Base-by-base conservation (phyloP, 2,797 vertebrate genomes). In the Cichlasoma orientale region DNA sequence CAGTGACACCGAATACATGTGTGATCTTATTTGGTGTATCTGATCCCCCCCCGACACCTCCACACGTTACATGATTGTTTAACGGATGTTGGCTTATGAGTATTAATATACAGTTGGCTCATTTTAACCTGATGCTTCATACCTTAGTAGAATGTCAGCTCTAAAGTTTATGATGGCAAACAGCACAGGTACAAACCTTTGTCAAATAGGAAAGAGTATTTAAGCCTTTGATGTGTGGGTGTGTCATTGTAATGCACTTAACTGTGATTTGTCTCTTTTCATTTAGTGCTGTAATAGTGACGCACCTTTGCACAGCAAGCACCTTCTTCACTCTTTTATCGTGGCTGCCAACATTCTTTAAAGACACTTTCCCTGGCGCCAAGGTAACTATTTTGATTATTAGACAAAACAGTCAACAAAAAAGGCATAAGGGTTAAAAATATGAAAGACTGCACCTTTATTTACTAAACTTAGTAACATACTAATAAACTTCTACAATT, bases 271-370 rank as follows among this genome's bases (percentile, higher is more conserved):
- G 27, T 88, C 25, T 83, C 25, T 80, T 11, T 44, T 75, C 18
- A 1, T 72, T 72, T 44, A 99, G 98, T 91, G 98, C 98, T 3
- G 97, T 97, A 89, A 96, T 99, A 66, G 75, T 97, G 0, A 97
- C 98, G 2, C 98, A 99, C 93, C 95, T 99, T 66, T 97, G 96
- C 19, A 95, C 97, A 0, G 96, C 97, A 7, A 97, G 97, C 91
- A 97, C 97, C 3, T 98, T 98, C 90, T 99, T 99, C 95, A 97
- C 97, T 7, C 95, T 99, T 36, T 94, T 99, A 83, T 99, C 97
- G 50, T 99, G 98, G 98, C 94, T 99, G 86, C 98, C 98, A 1
- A 98, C 97, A 0, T 99, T 97, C 95, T 99, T 99, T 59, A 97
- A 96, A 90, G 98, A 99, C 87, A 97, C 95, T 1, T 99, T 97